Evolutionary conservation across 2,888 invertebrate genomes (phyloP).

Genomic region (Cephus spinipes): DNA sequence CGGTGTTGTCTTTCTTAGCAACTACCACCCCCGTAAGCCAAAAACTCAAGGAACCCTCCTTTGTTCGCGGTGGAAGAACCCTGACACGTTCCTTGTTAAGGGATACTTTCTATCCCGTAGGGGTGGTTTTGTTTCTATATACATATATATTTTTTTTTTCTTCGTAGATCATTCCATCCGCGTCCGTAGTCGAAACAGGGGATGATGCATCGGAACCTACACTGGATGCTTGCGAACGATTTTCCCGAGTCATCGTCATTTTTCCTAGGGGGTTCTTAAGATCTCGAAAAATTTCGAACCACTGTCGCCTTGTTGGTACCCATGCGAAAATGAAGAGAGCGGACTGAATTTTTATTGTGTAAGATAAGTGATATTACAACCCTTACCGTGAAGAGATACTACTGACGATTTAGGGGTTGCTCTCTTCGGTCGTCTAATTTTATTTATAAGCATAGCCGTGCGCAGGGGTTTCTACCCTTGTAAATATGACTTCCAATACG

Average conservation of each 20-base stretch:
- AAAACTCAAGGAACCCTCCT: not conserved
- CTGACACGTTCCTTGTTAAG: not conserved
- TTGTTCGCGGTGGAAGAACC: not conserved
- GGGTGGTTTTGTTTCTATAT: not conserved
- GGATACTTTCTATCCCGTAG: not conserved
- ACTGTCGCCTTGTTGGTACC: not conserved
- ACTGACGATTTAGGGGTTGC: not conserved
- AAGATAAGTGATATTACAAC: not conserved
- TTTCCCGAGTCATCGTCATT: not conserved
- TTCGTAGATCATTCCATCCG: not conserved
- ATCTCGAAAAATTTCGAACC: not conserved
- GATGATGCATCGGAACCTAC: not conserved
- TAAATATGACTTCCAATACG: constrained; percentile 44
- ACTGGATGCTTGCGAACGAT: not conserved
- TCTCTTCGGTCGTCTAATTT: not conserved
- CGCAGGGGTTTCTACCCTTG: constrained; percentile 6
- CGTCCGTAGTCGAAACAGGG: not conserved
- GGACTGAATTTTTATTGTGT: not conserved
- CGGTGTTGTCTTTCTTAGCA: constrained; percentile 13
- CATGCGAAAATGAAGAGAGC: not conserved
- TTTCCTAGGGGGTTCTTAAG: not conserved
- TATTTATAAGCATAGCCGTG: not conserved
- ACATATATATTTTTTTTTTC: not conserved
- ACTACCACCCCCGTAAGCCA: not conserved
- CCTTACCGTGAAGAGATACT: not conserved